Evolutionary conservation across 2,888 invertebrate species (phyloP).

Genomic region (Caenorhabditis sp.): DNA sequence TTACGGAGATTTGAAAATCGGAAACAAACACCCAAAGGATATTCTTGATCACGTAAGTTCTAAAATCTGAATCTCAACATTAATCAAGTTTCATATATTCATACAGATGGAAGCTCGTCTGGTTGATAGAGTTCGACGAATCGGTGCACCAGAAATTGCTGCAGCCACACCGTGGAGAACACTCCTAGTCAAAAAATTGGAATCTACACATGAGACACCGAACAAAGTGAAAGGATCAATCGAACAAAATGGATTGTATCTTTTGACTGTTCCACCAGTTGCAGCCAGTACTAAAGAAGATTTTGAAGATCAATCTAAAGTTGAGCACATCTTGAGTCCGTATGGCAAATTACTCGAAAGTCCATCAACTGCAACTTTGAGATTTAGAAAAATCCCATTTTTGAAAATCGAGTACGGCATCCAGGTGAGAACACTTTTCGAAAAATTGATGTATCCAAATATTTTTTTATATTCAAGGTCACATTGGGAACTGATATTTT

Average conservation of each 20-base stretch:
- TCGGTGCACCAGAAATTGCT: conserved; percentile 42
- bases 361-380: conserved; percentile 52
- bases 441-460: background rate
- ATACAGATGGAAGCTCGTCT: conserved; percentile 55
- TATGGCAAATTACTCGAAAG: conserved; percentile 47
- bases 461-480: conserved; percentile 16
- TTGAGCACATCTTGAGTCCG: conserved; percentile 42
- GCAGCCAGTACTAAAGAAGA: conserved; percentile 50
- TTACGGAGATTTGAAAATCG: conserved; percentile 54
- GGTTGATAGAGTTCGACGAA: conserved; percentile 51
- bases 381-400: conserved; percentile 55
- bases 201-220: conserved; percentile 25
- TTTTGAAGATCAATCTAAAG: conserved; percentile 30
- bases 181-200: conserved; percentile 37
- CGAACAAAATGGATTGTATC: conserved; percentile 38
- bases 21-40: conserved; percentile 55
- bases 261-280: conserved; percentile 52
- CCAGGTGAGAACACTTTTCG: conserved; percentile 21
- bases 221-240: conserved; percentile 33
- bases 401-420: conserved; percentile 56
- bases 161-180: conserved; percentile 45
- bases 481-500: conserved; percentile 45
- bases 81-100: background rate
- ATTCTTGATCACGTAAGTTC: conserved; percentile 47
- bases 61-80: background rate